phyloP scores from a whole-genome alignment of 1,140 invertebrate genomes.

The Lucilia cuprina region DNA sequence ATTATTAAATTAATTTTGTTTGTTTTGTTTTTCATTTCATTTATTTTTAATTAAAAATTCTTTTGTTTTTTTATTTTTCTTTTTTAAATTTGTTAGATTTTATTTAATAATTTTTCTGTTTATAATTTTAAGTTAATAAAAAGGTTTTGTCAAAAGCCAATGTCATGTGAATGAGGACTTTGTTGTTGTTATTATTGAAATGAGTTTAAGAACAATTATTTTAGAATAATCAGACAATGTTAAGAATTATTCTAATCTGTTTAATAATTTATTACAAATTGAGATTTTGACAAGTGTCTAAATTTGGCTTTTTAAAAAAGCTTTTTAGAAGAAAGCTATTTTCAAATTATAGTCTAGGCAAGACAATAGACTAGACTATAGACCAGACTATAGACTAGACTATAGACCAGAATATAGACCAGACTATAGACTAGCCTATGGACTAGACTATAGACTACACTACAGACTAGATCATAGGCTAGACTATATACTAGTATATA shows the following conservation, averaged over 20 bases:
- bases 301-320: no score
- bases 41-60: slow-evolving; percentile 37
- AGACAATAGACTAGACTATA: no score
- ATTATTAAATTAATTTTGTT: slow-evolving; percentile 22
- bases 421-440: no score
- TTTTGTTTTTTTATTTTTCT: slow-evolving; percentile 12
- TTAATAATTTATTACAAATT: neutral
- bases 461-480: no score
- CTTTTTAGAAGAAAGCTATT: no score
- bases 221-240: neutral
- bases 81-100: no score
- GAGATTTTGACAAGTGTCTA: neutral
- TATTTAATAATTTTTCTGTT: neutral
- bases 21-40: neutral
- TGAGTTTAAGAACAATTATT: neutral
- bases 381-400: no score
- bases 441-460: no score
- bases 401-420: no score
- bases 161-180: slow-evolving; percentile 40
- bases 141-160: slow-evolving; percentile 33
- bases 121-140: neutral
- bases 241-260: neutral
- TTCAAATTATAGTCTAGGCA: no score
- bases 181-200: neutral
- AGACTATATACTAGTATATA: no score